These are phyloP conservation scores for Aptenodytes patagonicus DNA, from an alignment of 2,113 vertebrate genomes.

Conservation along the genomic window DNA sequence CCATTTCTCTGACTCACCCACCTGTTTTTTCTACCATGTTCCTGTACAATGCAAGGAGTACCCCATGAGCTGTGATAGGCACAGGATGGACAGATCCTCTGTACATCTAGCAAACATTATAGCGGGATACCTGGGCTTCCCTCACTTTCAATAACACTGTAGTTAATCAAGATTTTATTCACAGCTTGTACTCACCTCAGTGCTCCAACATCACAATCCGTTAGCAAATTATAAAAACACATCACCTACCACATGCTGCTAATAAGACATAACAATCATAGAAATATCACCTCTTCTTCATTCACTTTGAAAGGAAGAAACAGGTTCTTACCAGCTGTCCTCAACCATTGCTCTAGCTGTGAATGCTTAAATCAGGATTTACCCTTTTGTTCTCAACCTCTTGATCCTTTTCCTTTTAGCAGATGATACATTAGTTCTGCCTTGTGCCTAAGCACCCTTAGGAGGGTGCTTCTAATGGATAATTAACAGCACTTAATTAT, in stretches of 20 bases:
- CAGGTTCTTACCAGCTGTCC: neutral
- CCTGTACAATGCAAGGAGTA: neutral
- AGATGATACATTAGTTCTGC: neutral
- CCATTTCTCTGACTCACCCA: too few relatives aligned
- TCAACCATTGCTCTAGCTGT: neutral
- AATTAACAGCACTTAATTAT: neutral
- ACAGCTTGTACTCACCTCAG: neutral
- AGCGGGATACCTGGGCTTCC: neutral
- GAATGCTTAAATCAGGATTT: neutral
- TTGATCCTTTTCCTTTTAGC: neutral
- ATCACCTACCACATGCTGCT: neutral
- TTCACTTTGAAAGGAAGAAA: neutral
- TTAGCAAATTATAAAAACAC: neutral
- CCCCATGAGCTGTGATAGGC: accelerated
- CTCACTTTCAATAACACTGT: neutral
- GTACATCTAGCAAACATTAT: neutral
- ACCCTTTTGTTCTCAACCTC: neutral
- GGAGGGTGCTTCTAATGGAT: neutral
- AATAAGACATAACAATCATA: neutral
- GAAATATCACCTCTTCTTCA: neutral
- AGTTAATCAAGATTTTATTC: neutral
- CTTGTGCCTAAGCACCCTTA: neutral
- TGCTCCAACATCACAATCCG: neutral
- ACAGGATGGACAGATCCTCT: neutral
- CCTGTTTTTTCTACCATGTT: neutral